Conservation (phyloP, 2,888 invertebrate species). For the Caprella mutica region DNA sequence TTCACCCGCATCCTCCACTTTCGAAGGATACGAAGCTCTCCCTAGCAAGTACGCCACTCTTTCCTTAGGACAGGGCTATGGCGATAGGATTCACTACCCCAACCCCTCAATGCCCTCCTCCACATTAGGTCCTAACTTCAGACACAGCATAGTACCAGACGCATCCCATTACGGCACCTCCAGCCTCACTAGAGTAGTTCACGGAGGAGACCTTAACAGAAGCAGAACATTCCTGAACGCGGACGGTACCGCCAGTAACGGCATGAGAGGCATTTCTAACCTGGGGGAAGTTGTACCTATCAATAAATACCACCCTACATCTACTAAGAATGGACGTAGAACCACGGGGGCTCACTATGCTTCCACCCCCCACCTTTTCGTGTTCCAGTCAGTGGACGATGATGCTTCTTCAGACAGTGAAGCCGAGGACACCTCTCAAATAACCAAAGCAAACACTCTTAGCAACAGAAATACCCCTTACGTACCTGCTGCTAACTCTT, state of each 20-base stretch:
- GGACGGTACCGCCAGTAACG: background rate
- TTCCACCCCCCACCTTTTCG: constrained; percentile 35
- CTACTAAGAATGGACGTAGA: too few relatives aligned
- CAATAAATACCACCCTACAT: constrained; percentile 20
- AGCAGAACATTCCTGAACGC: constrained; percentile 25
- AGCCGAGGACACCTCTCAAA: constrained; percentile 13
- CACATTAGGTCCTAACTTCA: background rate
- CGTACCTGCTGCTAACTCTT: background rate
- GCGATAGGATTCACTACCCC: background rate
- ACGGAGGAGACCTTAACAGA: constrained; percentile 7
- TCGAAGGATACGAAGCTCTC: background rate
- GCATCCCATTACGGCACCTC: background rate
- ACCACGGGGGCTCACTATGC: too few relatives aligned
- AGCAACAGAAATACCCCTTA: background rate
- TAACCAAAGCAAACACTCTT: constrained; percentile 4
- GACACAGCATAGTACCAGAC: constrained; percentile 1
- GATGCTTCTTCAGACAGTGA: constrained; percentile 12
- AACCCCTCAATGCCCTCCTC: background rate
- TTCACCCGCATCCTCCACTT: background rate
- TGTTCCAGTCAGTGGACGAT: constrained; percentile 33
- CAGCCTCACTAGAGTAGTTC: constrained; percentile 4
- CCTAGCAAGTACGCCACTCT: background rate
- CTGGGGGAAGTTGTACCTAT: constrained; percentile 31
- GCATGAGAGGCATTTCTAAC: constrained; percentile 27
- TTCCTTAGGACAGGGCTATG: background rate